Percentiles rank a stretch among this genome's conserved stretches.
These are phyloP conservation scores for Melipona bicolor DNA, from an alignment of 2,888 invertebrate genomes.

Conservation along the genomic window DNA sequence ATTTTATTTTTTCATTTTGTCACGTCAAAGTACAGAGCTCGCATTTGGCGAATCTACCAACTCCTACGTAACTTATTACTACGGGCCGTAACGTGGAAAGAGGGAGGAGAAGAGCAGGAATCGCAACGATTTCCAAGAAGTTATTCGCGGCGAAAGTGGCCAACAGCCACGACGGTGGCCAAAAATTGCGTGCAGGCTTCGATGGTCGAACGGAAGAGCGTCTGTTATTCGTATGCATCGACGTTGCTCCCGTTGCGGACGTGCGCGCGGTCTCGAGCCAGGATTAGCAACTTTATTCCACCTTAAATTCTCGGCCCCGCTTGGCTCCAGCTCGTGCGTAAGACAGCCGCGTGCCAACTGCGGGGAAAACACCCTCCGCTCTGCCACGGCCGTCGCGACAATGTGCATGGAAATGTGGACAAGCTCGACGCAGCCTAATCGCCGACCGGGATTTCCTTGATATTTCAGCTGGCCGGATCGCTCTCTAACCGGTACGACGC, in stretches of 20 bases:
- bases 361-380: conserved; percentile 39
- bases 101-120: too few relatives aligned
- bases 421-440: conserved; percentile 57
- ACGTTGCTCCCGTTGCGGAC: conserved; percentile 44
- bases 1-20: neutral
- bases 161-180: conserved; percentile 27
- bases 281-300: conserved; percentile 75
- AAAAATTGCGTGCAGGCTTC: conserved; percentile 43
- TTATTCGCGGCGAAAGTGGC: conserved; percentile 53
- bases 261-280: conserved; percentile 35
- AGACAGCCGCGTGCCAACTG: conserved; percentile 60
- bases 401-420: conserved; percentile 63
- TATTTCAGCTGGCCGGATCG: conserved; percentile 19
- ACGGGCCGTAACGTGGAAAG: too few relatives aligned
- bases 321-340: conserved; percentile 70
- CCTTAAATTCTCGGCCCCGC: conserved; percentile 77
- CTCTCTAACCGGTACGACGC: neutral
- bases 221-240: conserved; percentile 72
- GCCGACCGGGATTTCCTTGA: conserved; percentile 33
- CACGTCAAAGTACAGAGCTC: conserved; percentile 34
- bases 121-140: conserved; percentile 57
- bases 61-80: too few relatives aligned
- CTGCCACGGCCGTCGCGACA: conserved; percentile 52
- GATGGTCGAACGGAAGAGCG: conserved; percentile 20
- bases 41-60: conserved; percentile 52